Evolutionary conservation across 2,797 vertebrate genomes (phyloP).

Genomic region (Labeo calbasu): DNA sequence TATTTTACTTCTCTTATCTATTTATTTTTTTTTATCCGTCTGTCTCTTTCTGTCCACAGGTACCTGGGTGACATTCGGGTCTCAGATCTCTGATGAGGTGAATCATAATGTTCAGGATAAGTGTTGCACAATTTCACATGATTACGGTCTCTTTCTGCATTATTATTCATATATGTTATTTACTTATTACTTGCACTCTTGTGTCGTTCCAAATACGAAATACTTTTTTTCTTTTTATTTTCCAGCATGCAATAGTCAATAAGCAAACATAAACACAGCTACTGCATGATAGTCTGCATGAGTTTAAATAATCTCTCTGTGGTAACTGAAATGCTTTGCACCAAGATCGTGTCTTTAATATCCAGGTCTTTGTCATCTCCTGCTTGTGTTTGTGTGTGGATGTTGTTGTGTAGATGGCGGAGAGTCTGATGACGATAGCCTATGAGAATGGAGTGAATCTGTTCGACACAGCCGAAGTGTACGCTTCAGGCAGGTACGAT

Average conservation of each 20-base stretch:
- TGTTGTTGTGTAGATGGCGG: conserved; percentile 75
- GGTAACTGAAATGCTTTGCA: neutral
- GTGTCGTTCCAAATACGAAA: neutral
- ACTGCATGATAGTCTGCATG: neutral
- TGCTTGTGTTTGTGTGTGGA: conserved; percentile 55
- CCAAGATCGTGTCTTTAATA: neutral
- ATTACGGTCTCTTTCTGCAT: neutral
- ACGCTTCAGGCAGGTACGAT: conserved; percentile 81
- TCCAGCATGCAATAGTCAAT: neutral
- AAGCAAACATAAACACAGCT: neutral
- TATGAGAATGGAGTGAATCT: conserved; percentile 83
- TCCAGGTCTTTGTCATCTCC: neutral
- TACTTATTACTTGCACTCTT: neutral
- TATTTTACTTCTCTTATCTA: neutral
- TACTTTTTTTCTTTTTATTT: too few species aligned
- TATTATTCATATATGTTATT: neutral
- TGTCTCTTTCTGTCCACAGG: conserved; percentile 70
- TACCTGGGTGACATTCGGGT: conserved; percentile 94
- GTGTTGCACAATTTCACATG: neutral
- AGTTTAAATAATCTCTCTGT: neutral
- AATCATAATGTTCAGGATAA: conserved; percentile 53
- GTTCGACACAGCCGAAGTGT: conserved; percentile 84
- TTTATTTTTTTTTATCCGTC: too few species aligned
- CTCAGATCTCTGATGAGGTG: conserved; percentile 93
- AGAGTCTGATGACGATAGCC: conserved; percentile 82